Evolutionary conservation across 2,113 vertebrate species (phyloP), one percentile per base, ranked within the genome.

Genomic region (Cyanistes caeruleus): DNA sequence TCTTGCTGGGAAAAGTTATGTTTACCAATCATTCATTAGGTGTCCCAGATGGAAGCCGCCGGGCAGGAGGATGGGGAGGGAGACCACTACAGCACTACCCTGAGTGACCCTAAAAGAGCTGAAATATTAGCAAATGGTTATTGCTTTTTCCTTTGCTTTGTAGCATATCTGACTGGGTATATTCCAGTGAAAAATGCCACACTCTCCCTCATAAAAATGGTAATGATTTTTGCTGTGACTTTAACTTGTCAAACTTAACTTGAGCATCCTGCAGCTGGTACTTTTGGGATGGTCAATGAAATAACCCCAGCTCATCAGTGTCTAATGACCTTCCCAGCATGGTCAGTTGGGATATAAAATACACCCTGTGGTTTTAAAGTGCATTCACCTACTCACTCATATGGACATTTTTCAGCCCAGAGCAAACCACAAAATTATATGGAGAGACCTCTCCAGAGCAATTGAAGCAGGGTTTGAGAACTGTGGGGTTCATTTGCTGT

Each of bases 1-100:
- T 94, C 95, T 89, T 92, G 77, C 89, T 95, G 94, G 77, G 87
- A 87, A 79, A 94, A 96, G 93, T 93, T 92, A 37, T 84, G 94
- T 96, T 95, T 96, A 95, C 89, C 77, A 11, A 30, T 92, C 84
- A 89, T 84, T 93, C 94, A 84, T 89, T 81, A 96, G 91, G 93
- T 95, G 95, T 93, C 69, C 53, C 44, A 58, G 93, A 95, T 64
- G 89, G 80, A 89, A 68, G 77, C 19, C 0, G 2, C 69, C 0
- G 0, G 90, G 84, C 65, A 79, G 81, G 80, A 81, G 44, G 78
- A 44, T 65, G 69, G 23, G 60, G 69, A 73, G 37, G 49, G 55
- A 87, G 59, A 89, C 87, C 80, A 63, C 39, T 19, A 72, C 53
- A 79, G 30, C 28, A 14, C n/a, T 75, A 24, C 67, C 35, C 39